Conservation (phyloP, 2,797 vertebrate genomes). For the Tokudaia muenninki region DNA sequence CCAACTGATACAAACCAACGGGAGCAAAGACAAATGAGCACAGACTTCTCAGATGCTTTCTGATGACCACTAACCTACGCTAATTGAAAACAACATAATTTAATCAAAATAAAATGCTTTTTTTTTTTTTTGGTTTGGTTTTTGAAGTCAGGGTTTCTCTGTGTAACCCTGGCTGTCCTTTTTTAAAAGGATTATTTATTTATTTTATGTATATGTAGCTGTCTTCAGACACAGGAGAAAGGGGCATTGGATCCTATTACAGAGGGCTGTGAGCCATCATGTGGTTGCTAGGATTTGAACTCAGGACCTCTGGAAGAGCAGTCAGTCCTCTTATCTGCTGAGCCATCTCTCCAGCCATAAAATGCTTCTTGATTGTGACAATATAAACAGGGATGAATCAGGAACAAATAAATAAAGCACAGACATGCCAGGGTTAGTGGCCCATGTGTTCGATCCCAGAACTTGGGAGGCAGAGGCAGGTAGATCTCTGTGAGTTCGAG, state of each 20-base stretch:
- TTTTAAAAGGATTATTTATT: too few relatives aligned
- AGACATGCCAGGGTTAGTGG: neutral
- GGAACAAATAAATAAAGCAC: neutral
- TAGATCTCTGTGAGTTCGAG: neutral
- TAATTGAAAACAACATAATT: neutral
- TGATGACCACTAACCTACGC: neutral
- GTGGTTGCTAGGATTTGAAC: too few relatives aligned
- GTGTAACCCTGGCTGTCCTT: too few relatives aligned
- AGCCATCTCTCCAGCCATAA: too few relatives aligned
- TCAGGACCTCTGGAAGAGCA: too few relatives aligned
- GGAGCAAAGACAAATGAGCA: neutral
- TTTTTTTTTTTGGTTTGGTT: neutral
- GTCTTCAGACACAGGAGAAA: too few relatives aligned
- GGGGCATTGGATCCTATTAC: too few relatives aligned
- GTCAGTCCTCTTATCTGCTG: too few relatives aligned
- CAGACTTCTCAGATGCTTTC: neutral
- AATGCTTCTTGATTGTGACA: neutral
- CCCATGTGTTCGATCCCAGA: neutral
- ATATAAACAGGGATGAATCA: neutral
- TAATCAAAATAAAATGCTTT: neutral
- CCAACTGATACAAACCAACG: neutral
- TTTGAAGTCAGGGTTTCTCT: too few relatives aligned
- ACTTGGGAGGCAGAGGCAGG: neutral
- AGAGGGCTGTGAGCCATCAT: too few relatives aligned
- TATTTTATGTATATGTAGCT: too few relatives aligned